Evolutionary conservation across 2,888 invertebrate species (phyloP).

Genomic region (Palloptera scutellata): DNA sequence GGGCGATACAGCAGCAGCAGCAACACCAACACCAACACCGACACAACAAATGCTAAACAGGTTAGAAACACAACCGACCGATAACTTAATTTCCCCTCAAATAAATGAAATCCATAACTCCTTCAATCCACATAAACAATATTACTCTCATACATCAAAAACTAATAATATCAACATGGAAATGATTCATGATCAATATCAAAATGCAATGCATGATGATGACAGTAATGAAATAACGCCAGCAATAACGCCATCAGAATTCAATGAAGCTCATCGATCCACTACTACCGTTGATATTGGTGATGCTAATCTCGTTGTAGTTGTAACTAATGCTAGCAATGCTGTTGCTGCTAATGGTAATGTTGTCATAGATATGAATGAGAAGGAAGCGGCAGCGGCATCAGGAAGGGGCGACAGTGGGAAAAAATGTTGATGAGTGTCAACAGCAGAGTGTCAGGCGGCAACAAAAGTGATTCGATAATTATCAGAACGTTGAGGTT

Average conservation of each 20-base stretch:
- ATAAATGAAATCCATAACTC: not conserved
- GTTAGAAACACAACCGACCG: constrained; percentile 69
- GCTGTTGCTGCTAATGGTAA: constrained; percentile 38
- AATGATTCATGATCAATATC: constrained; percentile 17
- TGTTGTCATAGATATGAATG: constrained; percentile 45
- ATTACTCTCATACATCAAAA: constrained; percentile 16
- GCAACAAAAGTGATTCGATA: not conserved
- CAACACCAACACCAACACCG: constrained; percentile 61
- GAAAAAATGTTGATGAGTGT: not conserved
- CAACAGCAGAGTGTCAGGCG: not conserved
- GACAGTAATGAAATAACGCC: no score
- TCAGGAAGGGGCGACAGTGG: not conserved
- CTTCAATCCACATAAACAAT: constrained; percentile 20
- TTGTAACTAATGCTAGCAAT: constrained; percentile 3
- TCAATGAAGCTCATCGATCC: no score
- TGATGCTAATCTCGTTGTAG: not conserved
- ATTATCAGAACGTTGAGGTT: not conserved
- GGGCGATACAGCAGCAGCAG: constrained; percentile 77
- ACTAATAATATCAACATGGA: constrained; percentile 29
- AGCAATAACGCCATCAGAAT: no score
- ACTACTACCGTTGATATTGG: not conserved
- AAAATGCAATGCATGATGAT: no score
- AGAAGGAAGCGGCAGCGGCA: constrained; percentile 4
- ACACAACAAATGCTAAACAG: constrained; percentile 66
- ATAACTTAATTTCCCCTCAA: constrained; percentile 54